These are phyloP conservation scores for Pangasianodon hypophthalmus DNA, from an alignment of 2,113 vertebrate species.

Conservation along the genomic window DNA sequence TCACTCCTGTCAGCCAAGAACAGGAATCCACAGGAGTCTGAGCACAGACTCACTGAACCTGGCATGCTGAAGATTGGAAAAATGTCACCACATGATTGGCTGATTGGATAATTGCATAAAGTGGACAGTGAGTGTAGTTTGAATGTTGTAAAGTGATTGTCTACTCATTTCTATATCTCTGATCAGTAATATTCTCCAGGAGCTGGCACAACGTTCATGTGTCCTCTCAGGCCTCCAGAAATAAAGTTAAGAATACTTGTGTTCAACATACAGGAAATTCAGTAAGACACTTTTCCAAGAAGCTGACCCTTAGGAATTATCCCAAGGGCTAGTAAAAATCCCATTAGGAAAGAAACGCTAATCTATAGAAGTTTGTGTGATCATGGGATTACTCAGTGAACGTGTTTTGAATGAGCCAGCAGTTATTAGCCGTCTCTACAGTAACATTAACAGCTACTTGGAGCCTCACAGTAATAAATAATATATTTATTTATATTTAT, in stretches of 20 bases:
- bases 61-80: not conserved
- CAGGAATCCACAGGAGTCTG: not conserved
- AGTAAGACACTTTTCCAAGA: conserved; percentile 21
- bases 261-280: not conserved
- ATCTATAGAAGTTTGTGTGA: conserved; percentile 5
- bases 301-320: not conserved
- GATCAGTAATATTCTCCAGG: not conserved
- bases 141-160: not conserved
- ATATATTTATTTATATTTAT: not conserved
- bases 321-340: conserved; percentile 3
- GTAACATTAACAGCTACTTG: not conserved
- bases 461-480: not conserved
- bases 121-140: not conserved
- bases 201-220: not conserved
- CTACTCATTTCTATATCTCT: not conserved
- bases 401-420: not conserved
- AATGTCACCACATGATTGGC: not conserved
- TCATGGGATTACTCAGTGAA: not conserved
- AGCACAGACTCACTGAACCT: not conserved
- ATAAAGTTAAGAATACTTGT: not conserved
- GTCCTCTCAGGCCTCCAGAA: conserved; percentile 8
- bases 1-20: not conserved
- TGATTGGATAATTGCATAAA: not conserved
- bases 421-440: not conserved
- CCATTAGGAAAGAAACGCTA: not conserved